Evolutionary conservation across 2,797 vertebrate species (phyloP).

Genomic region (Aselliscus stoliczkanus): DNA sequence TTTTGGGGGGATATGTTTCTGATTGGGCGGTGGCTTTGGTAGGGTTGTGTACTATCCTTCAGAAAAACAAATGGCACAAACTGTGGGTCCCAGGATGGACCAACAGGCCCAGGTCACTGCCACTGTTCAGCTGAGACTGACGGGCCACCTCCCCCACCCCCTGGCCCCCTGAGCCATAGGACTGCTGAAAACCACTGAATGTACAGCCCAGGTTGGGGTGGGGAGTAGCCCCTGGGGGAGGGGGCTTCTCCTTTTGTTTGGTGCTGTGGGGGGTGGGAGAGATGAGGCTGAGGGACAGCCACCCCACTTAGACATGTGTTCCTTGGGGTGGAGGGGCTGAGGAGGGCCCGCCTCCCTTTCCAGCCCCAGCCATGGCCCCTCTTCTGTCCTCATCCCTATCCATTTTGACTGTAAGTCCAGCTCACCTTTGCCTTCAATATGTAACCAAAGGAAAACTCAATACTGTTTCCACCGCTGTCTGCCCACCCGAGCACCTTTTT

Average conservation of each 20-base stretch:
- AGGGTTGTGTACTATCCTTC: slow-evolving; percentile 56
- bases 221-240: slow-evolving; percentile 67
- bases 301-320: slow-evolving; percentile 59
- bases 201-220: slow-evolving; percentile 77
- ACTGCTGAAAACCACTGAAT: slow-evolving; percentile 83
- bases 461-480: slow-evolving; percentile 74
- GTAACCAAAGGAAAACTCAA: slow-evolving; percentile 80
- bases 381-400: slow-evolving; percentile 60
- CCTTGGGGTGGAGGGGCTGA: slow-evolving; percentile 58
- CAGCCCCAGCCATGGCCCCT: slow-evolving; percentile 50
- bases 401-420: slow-evolving; percentile 67
- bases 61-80: slow-evolving; percentile 68
- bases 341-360: slow-evolving; percentile 50
- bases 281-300: slow-evolving; percentile 56
- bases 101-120: slow-evolving; percentile 75
- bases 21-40: slow-evolving; percentile 69
- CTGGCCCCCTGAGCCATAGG: slow-evolving; percentile 80
- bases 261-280: slow-evolving; percentile 72
- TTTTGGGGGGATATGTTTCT: slow-evolving; percentile 66
- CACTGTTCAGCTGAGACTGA: slow-evolving; percentile 71
- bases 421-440: slow-evolving; percentile 79
- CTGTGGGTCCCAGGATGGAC: slow-evolving; percentile 64
- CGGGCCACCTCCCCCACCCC: slow-evolving; percentile 64
- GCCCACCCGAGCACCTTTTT: slow-evolving; percentile 66
- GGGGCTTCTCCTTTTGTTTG: slow-evolving; percentile 71